A percentile compares a stretch with the other conserved stretches of the same genome.
phyloP scores from a whole-genome alignment of 1,140 invertebrate species.

The Euura saliciscinereae region DNA sequence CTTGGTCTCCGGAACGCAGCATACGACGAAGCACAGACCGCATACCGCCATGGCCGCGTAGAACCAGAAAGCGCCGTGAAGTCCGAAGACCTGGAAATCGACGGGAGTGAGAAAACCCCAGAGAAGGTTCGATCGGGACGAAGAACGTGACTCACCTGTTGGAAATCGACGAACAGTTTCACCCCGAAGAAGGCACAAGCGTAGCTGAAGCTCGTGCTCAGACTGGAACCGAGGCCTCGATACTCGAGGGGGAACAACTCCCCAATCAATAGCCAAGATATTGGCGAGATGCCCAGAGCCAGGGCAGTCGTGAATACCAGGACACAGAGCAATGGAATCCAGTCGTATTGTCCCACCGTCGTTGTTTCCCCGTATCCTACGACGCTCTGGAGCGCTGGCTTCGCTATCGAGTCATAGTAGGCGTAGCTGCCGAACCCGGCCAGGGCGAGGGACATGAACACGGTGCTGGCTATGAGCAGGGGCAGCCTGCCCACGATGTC shows the following conservation, averaged over 20 bases:
- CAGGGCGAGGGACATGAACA: constrained; percentile 81
- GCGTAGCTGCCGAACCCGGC: constrained; percentile 81
- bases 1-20: constrained; percentile 90
- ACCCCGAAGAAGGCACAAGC: constrained; percentile 87
- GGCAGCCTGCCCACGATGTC: constrained; percentile 80
- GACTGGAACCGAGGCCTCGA: constrained; percentile 79
- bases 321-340: constrained; percentile 83
- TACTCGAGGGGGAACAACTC: constrained; percentile 88
- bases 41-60: constrained; percentile 84
- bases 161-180: constrained; percentile 85
- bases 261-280: constrained; percentile 85
- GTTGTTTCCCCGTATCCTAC: constrained; percentile 37
- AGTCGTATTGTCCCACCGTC: constrained; percentile 67
- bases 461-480: constrained; percentile 77
- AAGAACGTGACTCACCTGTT: constrained; percentile 56
- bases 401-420: constrained; percentile 68
- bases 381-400: constrained; percentile 59
- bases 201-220: constrained; percentile 87
- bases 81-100: constrained; percentile 64
- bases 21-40: constrained; percentile 82
- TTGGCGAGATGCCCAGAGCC: constrained; percentile 87
- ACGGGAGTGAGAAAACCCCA: neutral
- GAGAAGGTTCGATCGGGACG: neutral
- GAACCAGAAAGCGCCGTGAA: constrained; percentile 87
- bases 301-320: constrained; percentile 84